Percentiles rank a stretch among this genome's conserved stretches.
These are phyloP conservation scores for Leptinotarsa lineolata DNA, from an alignment of 1,140 invertebrate species.

Conservation along the genomic window DNA sequence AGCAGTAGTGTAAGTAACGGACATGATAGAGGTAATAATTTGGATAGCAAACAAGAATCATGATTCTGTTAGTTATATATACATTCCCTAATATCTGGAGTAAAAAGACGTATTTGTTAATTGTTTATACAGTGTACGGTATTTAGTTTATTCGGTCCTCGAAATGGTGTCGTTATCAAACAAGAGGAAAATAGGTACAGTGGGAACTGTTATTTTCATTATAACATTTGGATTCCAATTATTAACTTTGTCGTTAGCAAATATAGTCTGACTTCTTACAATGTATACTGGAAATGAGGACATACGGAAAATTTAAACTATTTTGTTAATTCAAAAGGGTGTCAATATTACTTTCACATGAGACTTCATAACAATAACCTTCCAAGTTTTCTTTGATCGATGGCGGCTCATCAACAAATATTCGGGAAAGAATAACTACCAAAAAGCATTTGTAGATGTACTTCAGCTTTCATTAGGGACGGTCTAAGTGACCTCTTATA, in stretches of 20 bases:
- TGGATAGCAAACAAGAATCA: slow-evolving; percentile 44
- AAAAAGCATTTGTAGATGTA: no score
- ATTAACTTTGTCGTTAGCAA: not conserved
- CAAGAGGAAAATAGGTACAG: slow-evolving; percentile 9
- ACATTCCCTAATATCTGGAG: slow-evolving; percentile 10
- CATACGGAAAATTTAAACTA: no score
- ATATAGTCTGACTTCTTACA: no score
- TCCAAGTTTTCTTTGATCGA: no score
- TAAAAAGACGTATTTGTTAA: not conserved
- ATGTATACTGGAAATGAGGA: no score
- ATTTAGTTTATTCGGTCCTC: not conserved
- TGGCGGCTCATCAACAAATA: no score
- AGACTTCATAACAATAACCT: no score
- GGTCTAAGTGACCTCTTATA: no score
- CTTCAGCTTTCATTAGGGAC: no score
- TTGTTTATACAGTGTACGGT: not conserved
- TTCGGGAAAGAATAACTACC: no score
- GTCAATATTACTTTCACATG: no score
- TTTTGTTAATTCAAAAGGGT: no score
- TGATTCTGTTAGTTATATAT: slow-evolving; percentile 19
- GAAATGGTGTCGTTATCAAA: slow-evolving; percentile 5
- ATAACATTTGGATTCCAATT: slow-evolving; percentile 5
- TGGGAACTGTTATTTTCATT: slow-evolving; percentile 14
- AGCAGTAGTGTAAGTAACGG: slow-evolving; percentile 49
- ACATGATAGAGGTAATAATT: slow-evolving; percentile 44